These are phyloP conservation scores for Chondrosia reniformis DNA, from an alignment of 37 sponge, comb jelly and placozoan genomes.

Conservation along the genomic window DNA sequence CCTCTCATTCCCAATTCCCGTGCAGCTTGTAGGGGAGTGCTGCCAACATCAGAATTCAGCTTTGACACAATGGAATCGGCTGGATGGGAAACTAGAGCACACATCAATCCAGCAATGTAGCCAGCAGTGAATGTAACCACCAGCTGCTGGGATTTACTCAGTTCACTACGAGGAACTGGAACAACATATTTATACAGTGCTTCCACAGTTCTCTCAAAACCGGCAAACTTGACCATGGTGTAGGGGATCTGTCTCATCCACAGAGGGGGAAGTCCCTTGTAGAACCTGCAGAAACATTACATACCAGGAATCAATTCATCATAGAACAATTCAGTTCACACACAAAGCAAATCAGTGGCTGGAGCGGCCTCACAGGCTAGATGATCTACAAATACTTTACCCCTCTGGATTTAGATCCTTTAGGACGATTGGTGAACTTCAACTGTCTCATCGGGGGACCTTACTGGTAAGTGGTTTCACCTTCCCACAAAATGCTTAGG, in stretches of 20 bases:
- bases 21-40: conserved; percentile 78
- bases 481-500: too few relatives aligned
- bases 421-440: too few relatives aligned
- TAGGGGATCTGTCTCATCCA: conserved; percentile 99
- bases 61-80: conserved; percentile 97
- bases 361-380: too few relatives aligned
- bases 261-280: conserved; percentile 96
- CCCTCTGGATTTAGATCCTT: too few relatives aligned
- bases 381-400: too few relatives aligned
- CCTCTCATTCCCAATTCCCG: conserved; percentile 81
- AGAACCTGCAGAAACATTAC: conserved; percentile 69
- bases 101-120: conserved; percentile 99
- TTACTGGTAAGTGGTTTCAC: too few relatives aligned
- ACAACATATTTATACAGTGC: conserved; percentile 95
- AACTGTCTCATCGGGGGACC: too few relatives aligned
- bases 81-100: conserved; percentile 96
- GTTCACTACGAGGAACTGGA: conserved; percentile 70
- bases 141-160: conserved; percentile 85
- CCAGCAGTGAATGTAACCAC: conserved; percentile 97
- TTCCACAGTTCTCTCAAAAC: conserved; percentile 96
- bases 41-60: conserved; percentile 89
- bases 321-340: too few relatives aligned
- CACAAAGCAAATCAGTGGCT: too few relatives aligned
- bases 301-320: too few relatives aligned
- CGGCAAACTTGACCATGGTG: conserved; percentile 99